These are phyloP conservation scores for Phylloscopus whistleri DNA, from an alignment of 2,113 vertebrate genomes.

Conservation along the genomic window DNA sequence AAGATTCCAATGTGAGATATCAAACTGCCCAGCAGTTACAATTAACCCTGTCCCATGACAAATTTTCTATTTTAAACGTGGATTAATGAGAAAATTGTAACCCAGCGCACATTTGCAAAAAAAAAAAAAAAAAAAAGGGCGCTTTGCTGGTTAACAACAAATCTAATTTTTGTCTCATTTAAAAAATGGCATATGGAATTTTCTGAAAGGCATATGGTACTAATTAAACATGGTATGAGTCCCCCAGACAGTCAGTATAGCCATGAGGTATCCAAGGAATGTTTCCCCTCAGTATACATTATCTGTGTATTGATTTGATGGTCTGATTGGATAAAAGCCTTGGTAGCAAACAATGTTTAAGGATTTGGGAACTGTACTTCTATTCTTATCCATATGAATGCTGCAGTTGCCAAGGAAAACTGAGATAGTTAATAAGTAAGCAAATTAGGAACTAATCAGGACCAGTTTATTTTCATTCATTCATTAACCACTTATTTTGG, in stretches of 20 bases:
- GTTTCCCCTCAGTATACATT: constrained; percentile 11
- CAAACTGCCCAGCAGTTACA: not conserved
- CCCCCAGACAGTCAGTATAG: constrained; percentile 61
- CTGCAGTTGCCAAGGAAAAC: constrained; percentile 15
- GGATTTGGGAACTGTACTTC: constrained; percentile 30
- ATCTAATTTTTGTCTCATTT: constrained; percentile 63
- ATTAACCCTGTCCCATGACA: not conserved
- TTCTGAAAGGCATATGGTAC: constrained; percentile 67
- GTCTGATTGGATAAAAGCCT: constrained; percentile 17
- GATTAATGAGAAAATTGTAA: constrained; percentile 6
- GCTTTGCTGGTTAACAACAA: not conserved
- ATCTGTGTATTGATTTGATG: constrained; percentile 38
- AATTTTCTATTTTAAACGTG: not conserved
- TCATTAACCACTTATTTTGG: not conserved
- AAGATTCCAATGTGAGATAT: not conserved
- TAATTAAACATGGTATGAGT: constrained; percentile 75
- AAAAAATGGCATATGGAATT: constrained; percentile 73
- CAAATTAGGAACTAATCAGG: not conserved
- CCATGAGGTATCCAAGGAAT: constrained; percentile 26
- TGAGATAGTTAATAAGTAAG: not conserved
- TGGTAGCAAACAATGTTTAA: constrained; percentile 15
- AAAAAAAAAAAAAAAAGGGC: not conserved
- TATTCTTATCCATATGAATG: constrained; percentile 6
- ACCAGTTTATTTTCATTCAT: not conserved
- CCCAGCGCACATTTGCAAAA: not conserved